Evolutionary conservation across 1,140 invertebrate genomes (phyloP).

Genomic region (Euwallacea fornicatus): DNA sequence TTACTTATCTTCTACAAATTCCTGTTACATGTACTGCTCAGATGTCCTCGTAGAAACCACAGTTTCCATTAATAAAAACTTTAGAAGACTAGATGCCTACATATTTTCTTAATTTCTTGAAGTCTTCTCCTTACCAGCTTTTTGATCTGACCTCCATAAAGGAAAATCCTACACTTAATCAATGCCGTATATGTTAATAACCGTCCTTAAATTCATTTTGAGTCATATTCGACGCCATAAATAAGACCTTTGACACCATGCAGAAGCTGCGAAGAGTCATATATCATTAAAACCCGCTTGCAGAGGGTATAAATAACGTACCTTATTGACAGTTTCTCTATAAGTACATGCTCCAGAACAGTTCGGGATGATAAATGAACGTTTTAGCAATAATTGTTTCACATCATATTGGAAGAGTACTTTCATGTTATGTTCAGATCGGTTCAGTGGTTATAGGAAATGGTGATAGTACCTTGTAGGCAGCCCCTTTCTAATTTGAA

Average conservation of each 20-base stretch:
- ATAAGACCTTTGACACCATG: constrained; percentile 21
- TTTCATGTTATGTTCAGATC: constrained; percentile 4
- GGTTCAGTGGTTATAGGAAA: no score
- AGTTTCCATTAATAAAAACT: no score
- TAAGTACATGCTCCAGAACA: constrained; percentile 25
- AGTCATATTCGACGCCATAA: constrained; percentile 22
- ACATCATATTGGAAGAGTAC: constrained; percentile 8
- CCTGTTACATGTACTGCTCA: no score
- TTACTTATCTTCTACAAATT: no score
- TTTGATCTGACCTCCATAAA: no score
- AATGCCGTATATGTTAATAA: constrained; percentile 3
- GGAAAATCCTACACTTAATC: constrained; percentile 3
- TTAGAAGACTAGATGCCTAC: no score
- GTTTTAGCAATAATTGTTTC: constrained; percentile 20
- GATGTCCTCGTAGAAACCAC: no score
- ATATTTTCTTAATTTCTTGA: no score
- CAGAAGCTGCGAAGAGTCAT: constrained; percentile 26
- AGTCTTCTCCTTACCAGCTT: no score
- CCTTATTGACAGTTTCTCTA: constrained; percentile 25
- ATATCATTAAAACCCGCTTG: constrained; percentile 23
- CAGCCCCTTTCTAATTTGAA: constrained; percentile 2
- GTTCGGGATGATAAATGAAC: constrained; percentile 22
- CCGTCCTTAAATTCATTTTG: constrained; percentile 13
- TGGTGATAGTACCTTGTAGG: no score
- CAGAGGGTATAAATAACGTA: constrained; percentile 18